Conservation (phyloP, 1,140 invertebrate genomes). For the Pseudomyrmex cubaensis region DNA sequence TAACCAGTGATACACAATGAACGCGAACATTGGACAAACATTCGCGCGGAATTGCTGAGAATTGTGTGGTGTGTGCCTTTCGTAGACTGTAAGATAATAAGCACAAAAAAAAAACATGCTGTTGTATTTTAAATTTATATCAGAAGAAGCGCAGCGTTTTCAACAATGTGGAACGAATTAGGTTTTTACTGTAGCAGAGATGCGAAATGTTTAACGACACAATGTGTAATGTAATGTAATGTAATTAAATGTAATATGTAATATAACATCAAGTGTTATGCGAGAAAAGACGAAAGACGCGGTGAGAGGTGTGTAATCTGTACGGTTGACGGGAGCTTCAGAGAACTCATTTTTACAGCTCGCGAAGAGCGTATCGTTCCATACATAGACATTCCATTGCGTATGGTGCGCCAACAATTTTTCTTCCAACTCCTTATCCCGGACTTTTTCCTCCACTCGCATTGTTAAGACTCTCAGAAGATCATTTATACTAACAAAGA, state of each 20-base stretch:
- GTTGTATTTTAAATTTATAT: conserved; percentile 71
- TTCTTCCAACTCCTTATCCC: conserved; percentile 11
- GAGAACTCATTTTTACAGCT: conserved; percentile 71
- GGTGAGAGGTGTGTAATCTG: conserved; percentile 33
- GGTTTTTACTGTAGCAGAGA: conserved; percentile 53
- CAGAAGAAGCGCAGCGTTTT: conserved; percentile 65
- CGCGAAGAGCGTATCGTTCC: conserved; percentile 71
- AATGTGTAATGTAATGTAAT: conserved; percentile 60
- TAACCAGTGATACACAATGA: background rate
- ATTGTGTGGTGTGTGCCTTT: conserved; percentile 71
- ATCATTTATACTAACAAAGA: conserved; percentile 43
- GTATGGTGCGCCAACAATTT: conserved; percentile 62
- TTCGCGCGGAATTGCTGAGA: conserved; percentile 11
- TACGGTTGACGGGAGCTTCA: conserved; percentile 71
- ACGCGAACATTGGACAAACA: background rate
- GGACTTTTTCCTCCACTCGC: conserved; percentile 9
- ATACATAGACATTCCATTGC: conserved; percentile 82
- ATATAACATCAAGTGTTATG: background rate
- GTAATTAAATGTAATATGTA: too few relatives aligned
- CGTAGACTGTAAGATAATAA: conserved; percentile 62
- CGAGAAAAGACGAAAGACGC: conserved; percentile 19
- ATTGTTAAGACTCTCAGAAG: conserved; percentile 7
- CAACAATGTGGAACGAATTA: conserved; percentile 57
- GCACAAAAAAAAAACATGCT: conserved; percentile 57
- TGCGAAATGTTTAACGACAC: conserved; percentile 7